Percentiles rank a stretch among this genome's conserved stretches.
These are phyloP conservation scores for Aquatica leii DNA, from an alignment of 2,888 invertebrate species.

Conservation along the genomic window DNA sequence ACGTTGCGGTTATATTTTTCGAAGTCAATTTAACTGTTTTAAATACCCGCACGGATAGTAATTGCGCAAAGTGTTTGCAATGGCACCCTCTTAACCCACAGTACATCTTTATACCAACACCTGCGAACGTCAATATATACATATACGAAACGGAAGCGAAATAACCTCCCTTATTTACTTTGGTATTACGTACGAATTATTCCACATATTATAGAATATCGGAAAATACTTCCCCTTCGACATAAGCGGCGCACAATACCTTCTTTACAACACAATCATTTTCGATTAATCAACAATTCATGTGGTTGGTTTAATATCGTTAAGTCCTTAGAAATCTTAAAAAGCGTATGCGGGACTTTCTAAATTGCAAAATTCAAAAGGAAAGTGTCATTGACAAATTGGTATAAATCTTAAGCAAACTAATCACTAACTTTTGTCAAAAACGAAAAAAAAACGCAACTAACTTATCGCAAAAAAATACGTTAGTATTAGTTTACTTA, in stretches of 20 bases:
- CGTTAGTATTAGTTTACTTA: slow-evolving; percentile 48
- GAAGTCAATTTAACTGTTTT: slow-evolving; percentile 1
- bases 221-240: neutral
- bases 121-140: slow-evolving; percentile 27
- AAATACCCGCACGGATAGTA: neutral
- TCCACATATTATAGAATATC: no score
- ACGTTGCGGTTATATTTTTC: neutral
- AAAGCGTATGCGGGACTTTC: slow-evolving; percentile 28
- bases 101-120: slow-evolving; percentile 27
- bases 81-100: neutral
- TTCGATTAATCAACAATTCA: slow-evolving; percentile 16
- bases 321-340: slow-evolving; percentile 21
- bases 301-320: slow-evolving; percentile 29
- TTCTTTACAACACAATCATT: neutral
- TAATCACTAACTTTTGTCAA: slow-evolving; percentile 47
- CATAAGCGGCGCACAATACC: neutral
- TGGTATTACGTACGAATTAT: no score
- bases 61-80: neutral
- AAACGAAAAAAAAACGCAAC: no score
- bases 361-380: slow-evolving; percentile 31
- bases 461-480: slow-evolving; percentile 44
- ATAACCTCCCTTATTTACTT: slow-evolving; percentile 23
- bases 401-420: slow-evolving; percentile 45
- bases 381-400: slow-evolving; percentile 15
- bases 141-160: slow-evolving; percentile 15